These are phyloP conservation scores for Eristalis pertinax DNA, from an alignment of 2,888 invertebrate genomes.

Conservation along the genomic window DNA sequence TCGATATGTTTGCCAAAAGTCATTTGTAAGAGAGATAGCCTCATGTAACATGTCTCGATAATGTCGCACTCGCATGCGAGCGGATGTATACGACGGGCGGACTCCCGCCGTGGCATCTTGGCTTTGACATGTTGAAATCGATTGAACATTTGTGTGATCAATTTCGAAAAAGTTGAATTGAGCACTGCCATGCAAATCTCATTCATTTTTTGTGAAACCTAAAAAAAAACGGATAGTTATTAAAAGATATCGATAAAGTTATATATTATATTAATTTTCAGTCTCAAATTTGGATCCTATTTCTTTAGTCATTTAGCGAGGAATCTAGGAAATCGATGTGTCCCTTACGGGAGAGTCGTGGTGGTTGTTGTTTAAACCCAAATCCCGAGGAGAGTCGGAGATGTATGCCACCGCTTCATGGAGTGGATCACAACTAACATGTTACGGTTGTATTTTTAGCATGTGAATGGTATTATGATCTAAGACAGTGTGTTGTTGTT, in stretches of 20 bases:
- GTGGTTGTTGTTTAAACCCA: too few relatives aligned
- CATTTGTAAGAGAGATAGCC: constrained; percentile 94
- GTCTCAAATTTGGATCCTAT: too few relatives aligned
- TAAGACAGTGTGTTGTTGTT: too few relatives aligned
- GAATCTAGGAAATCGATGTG: too few relatives aligned
- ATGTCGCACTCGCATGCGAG: constrained; percentile 96
- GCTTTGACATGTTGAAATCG: constrained; percentile 94
- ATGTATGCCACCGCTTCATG: too few relatives aligned
- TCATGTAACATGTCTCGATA: constrained; percentile 95
- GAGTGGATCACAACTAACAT: too few relatives aligned
- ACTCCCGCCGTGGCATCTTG: constrained; percentile 94
- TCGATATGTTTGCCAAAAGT: constrained; percentile 97
- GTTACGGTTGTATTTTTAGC: too few relatives aligned
- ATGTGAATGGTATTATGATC: too few relatives aligned
- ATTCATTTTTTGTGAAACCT: constrained; percentile 93
- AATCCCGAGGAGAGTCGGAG: too few relatives aligned
- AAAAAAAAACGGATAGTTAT: constrained; percentile 70
- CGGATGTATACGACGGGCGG: constrained; percentile 94
- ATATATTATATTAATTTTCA: too few relatives aligned
- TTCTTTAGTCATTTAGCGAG: too few relatives aligned
- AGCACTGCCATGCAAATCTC: constrained; percentile 89
- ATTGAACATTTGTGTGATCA: constrained; percentile 92
- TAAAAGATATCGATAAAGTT: neutral
- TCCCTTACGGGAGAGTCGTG: too few relatives aligned
- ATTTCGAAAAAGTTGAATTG: constrained; percentile 92